Conservation (phyloP, 2,797 vertebrate species). For the Alectoris magna region DNA sequence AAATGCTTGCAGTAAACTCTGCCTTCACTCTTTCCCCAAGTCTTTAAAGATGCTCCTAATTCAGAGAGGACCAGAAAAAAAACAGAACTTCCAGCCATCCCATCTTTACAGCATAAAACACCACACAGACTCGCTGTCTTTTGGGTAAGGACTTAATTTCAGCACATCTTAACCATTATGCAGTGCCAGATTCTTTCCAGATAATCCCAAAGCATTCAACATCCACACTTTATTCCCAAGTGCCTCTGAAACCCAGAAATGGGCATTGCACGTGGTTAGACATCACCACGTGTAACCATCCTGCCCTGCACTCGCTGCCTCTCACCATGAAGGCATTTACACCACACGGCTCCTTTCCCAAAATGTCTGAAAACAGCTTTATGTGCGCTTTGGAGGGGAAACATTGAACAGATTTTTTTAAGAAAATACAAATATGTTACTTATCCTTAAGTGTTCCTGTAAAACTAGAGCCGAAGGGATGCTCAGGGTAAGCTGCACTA, state of each 20-base stretch:
- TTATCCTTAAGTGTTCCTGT: neutral
- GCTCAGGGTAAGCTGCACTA: neutral
- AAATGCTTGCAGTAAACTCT: neutral
- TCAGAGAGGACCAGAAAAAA: neutral
- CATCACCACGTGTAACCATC: neutral
- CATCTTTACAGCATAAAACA: neutral
- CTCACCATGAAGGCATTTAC: neutral
- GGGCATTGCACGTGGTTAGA: neutral
- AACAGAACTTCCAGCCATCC: slow-evolving; percentile 16
- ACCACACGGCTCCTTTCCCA: neutral
- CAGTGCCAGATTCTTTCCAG: neutral
- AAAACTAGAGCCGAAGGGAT: slow-evolving; percentile 28
- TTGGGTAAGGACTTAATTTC: neutral
- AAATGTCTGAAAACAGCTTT: neutral
- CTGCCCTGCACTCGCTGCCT: neutral
- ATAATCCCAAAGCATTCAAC: neutral
- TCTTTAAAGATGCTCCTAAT: neutral
- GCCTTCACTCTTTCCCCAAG: neutral
- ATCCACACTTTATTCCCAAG: neutral
- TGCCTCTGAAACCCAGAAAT: neutral
- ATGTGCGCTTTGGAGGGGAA: neutral
- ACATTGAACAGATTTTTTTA: neutral
- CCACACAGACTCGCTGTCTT: neutral
- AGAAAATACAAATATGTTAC: accelerated
- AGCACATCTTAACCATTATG: neutral